Evolutionary conservation across 2,888 invertebrate species (phyloP), one percentile per base, ranked within the genome.

Genomic region (Lottia scabra): DNA sequence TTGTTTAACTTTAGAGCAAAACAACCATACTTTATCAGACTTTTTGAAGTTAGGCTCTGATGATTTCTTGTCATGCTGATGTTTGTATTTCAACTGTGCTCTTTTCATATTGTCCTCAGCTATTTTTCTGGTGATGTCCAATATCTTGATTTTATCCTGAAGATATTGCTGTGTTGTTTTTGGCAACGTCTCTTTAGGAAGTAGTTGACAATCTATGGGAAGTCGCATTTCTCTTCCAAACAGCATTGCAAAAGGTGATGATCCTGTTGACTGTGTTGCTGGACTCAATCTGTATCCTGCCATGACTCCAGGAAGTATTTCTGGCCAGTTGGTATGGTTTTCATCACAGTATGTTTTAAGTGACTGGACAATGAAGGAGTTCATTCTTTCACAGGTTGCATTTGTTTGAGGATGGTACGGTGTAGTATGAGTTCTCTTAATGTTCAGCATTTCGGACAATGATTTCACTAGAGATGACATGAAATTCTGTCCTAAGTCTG

Each of bases 401-500:
- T 72, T 72, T 16, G 65, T 65, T 13, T 65, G 68, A 6, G 72
- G 48, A n/a, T 69, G 69, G 15, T 63, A 72, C 10, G 65, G 46
- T 2, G 38, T 65, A 12, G 69, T 72, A 12, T 27, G 43, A 46
- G 19, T 19, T 13, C 38, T 30, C 27, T 65, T 65, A 16, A 73
- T 43, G 2, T 69, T 44, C 27, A 69, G 23, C 13, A 73, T n/a
- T 26, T 65, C 44, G 45, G 65, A 69, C n/a, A 73, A 19, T 12
- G 64, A 48, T 30, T 27, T 19, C 43, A 76, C 70, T n/a, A n/a
- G n/a, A n/a, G n/a, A n/a, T n/a, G n/a, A n/a, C n/a, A n/a, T n/a
- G n/a, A n/a, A n/a, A n/a, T n/a, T 15, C 16, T 56, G n/a, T n/a
- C 76, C 78, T 70, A 73, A 70, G 27, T 78, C 76, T 16, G 74